Evolutionary conservation across 1,140 invertebrate genomes (phyloP).

Genomic region (Ceratina japonica): DNA sequence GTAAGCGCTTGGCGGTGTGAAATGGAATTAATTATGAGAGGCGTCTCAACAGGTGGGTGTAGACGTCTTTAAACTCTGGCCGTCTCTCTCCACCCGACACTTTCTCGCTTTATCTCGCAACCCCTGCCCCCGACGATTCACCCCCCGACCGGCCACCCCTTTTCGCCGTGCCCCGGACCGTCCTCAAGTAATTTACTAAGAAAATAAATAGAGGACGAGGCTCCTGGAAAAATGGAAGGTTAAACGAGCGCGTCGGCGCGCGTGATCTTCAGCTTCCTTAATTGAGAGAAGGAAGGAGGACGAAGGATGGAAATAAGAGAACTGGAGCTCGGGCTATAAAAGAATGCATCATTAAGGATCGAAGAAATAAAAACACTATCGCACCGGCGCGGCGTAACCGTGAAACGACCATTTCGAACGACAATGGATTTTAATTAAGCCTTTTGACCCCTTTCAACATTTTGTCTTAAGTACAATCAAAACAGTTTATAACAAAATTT

Average conservation of each 20-base stretch:
- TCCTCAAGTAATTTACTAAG: conserved; percentile 77
- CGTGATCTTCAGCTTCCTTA: conserved; percentile 66
- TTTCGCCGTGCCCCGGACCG: conserved; percentile 69
- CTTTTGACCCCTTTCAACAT: conserved; percentile 1
- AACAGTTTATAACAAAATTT: background rate
- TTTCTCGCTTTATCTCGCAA: conserved; percentile 51
- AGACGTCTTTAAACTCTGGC: conserved; percentile 74
- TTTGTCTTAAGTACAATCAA: background rate
- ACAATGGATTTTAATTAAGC: conserved; percentile 23
- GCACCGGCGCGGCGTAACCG: background rate
- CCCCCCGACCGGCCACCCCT: conserved; percentile 49
- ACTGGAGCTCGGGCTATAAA: background rate
- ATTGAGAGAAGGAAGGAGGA: conserved; percentile 57
- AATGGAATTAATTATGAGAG: conserved; percentile 79
- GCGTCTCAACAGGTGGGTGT: conserved; percentile 78
- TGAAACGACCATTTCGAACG: conserved; percentile 21
- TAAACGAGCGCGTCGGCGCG: conserved; percentile 70
- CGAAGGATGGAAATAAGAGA: conserved; percentile 23
- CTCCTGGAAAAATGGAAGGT: conserved; percentile 69
- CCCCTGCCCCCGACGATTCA: conserved; percentile 48
- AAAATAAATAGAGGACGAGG: conserved; percentile 76
- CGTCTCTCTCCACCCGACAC: conserved; percentile 15
- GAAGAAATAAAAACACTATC: conserved; percentile 43
- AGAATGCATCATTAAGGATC: conserved; percentile 45
- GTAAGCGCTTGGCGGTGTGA: conserved; percentile 73